A percentile compares a stretch with the other conserved stretches of the same genome.
phyloP scores from a whole-genome alignment of 2,888 invertebrate genomes.

The Bombylius discolor region DNA sequence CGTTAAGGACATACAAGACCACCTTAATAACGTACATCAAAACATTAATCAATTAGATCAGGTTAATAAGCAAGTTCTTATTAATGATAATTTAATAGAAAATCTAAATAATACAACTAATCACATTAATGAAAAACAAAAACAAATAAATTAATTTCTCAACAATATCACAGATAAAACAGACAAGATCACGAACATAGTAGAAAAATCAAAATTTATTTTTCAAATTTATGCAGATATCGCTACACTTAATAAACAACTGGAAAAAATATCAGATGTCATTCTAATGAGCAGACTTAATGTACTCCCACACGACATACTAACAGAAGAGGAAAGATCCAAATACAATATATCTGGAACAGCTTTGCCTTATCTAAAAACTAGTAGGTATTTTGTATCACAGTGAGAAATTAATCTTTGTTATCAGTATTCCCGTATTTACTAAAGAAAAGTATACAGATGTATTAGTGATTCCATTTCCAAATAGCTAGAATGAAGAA shows the following conservation, averaged over 20 bases:
- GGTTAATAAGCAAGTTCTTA: not conserved
- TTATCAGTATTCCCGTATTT: not conserved
- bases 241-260: not conserved
- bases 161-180: not conserved
- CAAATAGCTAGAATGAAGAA: not conserved
- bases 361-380: not conserved
- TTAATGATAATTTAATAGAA: not conserved
- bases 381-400: not conserved
- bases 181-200: not conserved
- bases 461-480: not conserved
- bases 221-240: not conserved
- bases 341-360: not conserved
- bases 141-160: not conserved
- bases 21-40: not conserved
- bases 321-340: not conserved
- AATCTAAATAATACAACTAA: not conserved
- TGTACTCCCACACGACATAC: not conserved
- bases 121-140: not conserved
- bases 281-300: not conserved
- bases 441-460: not conserved
- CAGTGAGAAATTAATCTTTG: not conserved
- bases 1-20: not conserved
- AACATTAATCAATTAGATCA: not conserved
- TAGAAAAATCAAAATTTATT: not conserved
- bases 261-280: not conserved